Evolutionary conservation across 2,113 vertebrate genomes (phyloP), one percentile per base, ranked within the genome.

Genomic region (Mus spicilegus): DNA sequence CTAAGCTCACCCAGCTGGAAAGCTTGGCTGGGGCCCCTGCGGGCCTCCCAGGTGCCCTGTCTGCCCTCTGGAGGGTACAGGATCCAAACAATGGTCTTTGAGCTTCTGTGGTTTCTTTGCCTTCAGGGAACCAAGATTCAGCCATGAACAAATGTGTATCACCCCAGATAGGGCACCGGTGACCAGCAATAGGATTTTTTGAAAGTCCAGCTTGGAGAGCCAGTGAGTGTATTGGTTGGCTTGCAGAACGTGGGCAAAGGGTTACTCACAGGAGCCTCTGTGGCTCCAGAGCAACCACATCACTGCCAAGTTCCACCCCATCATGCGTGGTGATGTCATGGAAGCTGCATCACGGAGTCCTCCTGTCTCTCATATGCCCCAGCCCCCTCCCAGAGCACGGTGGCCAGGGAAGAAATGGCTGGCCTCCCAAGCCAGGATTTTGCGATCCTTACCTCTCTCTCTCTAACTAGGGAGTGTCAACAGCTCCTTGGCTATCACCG

Each of bases 1-100:
- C 67, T 2, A 12, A 42, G 20, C n/a, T 70, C 51, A 91, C 78
- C n/a, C 73, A 78, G 81, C 94, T 89, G n/a, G 91, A 93, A 95
- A 87, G 17, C 58, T 39, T 30, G 39, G 24, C 36, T 36, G 63
- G 28, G 63, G 28, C 14, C 17, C 20, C 22, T n/a, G 51, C 39
- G 67, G 67, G 78, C 75, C 92, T 69, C 78, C 28, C 30, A 1
- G n/a, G 46, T 24, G 0, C 70, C 39, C 72, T 69, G n/a, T 63
- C 19, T 72, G 58, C 51, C 1, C 17, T 4, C 24, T 77, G 75
- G 65, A 56, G 51, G 58, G 33, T n/a, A 2, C 2, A 56, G 92
- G 82, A 26, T 42, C 36, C 73, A 42, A 51, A 54, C 7, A 2
- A 1, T 3, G 13, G 14, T 36, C 73, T 86, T 63, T 77, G 81